Conservation (phyloP, 2,113 vertebrate genomes). For the Syrmaticus mikado region DNA sequence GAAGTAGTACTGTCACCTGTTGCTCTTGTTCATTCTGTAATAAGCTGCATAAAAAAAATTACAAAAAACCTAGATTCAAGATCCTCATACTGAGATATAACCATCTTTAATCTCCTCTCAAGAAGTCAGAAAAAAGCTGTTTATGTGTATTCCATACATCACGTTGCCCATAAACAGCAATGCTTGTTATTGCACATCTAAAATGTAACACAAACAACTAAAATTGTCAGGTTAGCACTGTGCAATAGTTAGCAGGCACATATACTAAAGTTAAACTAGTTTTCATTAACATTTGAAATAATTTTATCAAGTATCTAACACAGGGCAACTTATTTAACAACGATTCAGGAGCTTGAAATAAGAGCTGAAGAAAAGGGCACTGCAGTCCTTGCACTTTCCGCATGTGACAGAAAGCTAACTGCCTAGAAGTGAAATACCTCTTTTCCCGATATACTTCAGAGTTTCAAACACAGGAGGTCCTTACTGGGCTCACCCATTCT, state of each 20-base stretch:
- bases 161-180: neutral
- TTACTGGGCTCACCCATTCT: neutral
- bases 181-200: neutral
- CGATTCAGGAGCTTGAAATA: neutral
- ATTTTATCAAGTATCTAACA: neutral
- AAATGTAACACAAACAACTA: neutral
- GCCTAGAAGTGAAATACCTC: neutral
- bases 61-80: neutral
- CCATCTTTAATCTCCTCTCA: neutral
- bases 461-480: neutral
- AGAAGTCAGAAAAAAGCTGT: neutral
- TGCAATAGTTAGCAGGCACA: neutral
- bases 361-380: neutral
- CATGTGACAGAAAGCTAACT: neutral
- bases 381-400: neutral
- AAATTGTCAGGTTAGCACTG: neutral
- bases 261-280: neutral
- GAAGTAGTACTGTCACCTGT: neutral
- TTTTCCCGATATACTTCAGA: neutral
- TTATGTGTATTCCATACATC: neutral
- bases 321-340: neutral
- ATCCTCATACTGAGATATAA: neutral
- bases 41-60: fast-evolving
- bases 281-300: neutral
- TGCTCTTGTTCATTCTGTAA: neutral